Conservation (phyloP, 2,888 invertebrate genomes). For the Drosophila diplacantha region DNA sequence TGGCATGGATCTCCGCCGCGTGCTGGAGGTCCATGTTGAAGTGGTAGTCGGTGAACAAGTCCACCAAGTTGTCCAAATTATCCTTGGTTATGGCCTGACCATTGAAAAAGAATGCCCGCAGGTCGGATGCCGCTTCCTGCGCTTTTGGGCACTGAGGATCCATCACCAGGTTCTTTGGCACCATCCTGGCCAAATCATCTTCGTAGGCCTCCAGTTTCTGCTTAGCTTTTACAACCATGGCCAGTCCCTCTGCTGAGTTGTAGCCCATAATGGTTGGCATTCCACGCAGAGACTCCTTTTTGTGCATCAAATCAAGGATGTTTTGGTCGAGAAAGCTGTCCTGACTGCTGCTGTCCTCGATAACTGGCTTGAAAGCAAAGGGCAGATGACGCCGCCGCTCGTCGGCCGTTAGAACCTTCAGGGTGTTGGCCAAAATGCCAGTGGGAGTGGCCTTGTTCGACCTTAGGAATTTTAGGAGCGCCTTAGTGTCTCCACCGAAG, state of each 20-base stretch:
- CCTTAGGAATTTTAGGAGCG: conserved; percentile 59
- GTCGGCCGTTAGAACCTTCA: conserved; percentile 62
- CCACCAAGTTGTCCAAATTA: conserved; percentile 77
- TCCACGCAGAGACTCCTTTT: conserved; percentile 74
- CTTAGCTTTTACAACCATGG: conserved; percentile 63
- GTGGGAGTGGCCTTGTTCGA: conserved; percentile 57
- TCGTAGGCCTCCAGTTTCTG: conserved; percentile 65
- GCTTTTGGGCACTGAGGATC: conserved; percentile 49
- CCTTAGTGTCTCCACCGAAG: conserved; percentile 41
- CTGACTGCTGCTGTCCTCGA: conserved; percentile 64
- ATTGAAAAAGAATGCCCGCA: conserved; percentile 78
- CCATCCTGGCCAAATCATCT: conserved; percentile 68
- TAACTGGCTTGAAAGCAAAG: conserved; percentile 70
- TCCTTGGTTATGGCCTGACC: conserved; percentile 75
- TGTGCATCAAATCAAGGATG: conserved; percentile 79
- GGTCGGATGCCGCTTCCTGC: conserved; percentile 53
- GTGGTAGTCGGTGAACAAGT: conserved; percentile 79
- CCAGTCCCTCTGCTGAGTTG: conserved; percentile 80
- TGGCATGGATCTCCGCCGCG: conserved; percentile 66
- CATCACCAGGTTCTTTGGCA: conserved; percentile 71
- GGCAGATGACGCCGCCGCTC: conserved; percentile 72
- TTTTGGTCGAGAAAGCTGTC: conserved; percentile 68
- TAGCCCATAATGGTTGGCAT: conserved; percentile 80
- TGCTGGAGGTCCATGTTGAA: conserved; percentile 69
- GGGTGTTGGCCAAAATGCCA: conserved; percentile 42